A percentile compares a stretch with the other conserved stretches of the same genome.
Conservation (phyloP, 2,797 vertebrate genomes). For the Heterohyrax brucei region DNA sequence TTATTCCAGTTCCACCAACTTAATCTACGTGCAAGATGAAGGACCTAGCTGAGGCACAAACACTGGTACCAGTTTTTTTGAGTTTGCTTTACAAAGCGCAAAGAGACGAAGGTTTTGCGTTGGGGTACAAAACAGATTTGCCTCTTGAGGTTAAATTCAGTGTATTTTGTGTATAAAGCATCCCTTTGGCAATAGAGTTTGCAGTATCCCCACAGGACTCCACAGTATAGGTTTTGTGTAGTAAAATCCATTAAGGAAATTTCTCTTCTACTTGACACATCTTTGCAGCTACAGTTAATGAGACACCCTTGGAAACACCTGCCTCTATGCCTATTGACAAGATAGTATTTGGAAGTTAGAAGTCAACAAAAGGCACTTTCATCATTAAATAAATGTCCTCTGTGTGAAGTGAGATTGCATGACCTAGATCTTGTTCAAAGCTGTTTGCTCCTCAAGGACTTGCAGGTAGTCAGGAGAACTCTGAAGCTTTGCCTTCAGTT, state of each 20-base stretch:
- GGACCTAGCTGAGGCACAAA: conserved; percentile 89
- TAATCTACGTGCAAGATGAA: conserved; percentile 91
- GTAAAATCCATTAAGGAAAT: conserved; percentile 90
- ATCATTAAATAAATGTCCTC: conserved; percentile 93
- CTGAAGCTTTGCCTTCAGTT: conserved; percentile 99
- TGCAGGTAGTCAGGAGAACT: conserved; percentile 99
- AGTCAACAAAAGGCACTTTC: conserved; percentile 99
- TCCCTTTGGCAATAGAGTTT: conserved; percentile 94
- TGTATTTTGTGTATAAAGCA: conserved; percentile 91
- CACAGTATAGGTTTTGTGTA: conserved; percentile 91
- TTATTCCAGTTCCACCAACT: conserved; percentile 91
- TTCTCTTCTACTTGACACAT: conserved; percentile 89
- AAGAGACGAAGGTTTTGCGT: conserved; percentile 91
- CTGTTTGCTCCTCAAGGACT: conserved; percentile 99
- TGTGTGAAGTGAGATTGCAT: conserved; percentile 90
- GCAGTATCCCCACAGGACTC: conserved; percentile 91
- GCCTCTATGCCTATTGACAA: conserved; percentile 97
- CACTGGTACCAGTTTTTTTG: conserved; percentile 90
- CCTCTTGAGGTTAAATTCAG: conserved; percentile 93
- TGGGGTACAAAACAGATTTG: conserved; percentile 92
- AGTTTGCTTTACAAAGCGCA: conserved; percentile 92
- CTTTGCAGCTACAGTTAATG: conserved; percentile 89
- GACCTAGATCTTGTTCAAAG: conserved; percentile 98
- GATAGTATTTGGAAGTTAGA: conserved; percentile 96
- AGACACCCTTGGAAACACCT: conserved; percentile 92